Base-by-base conservation (phyloP, 1,140 invertebrate species). In the Aricia agestis region DNA sequence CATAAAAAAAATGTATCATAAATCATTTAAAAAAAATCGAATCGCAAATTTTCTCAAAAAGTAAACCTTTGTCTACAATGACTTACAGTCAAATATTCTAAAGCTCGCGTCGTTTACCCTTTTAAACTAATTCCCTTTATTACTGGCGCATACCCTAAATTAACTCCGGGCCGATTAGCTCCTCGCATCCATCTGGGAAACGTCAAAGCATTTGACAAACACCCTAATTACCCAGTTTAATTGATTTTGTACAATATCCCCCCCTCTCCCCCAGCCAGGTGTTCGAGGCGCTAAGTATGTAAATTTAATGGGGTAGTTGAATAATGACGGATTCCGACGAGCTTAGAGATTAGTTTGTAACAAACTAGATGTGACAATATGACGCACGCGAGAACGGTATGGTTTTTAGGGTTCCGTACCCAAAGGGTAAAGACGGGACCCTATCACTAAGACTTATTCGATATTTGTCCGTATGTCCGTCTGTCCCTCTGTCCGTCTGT, bases 221-320 rank as follows among this genome's bases (percentile, higher is more conserved):
- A 41, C 58, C 70, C 42, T 71, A 71, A 72, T 72, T 72, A 72
- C 61, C 13, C 59, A 32, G 42, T 57, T 72, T 65, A 72, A 72
- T 72, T 72, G 67, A 72, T 72, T 72, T 66, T 67, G 58, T 67
- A 72, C 17, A 31, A 57, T 67, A 66, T 72, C 17, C 45, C 25
- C 67, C 45, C 45, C 45, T 13, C 45, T n/a, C 45, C 45, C 45
- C 45, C 13, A 15, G 13, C 10, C 45, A 52, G 45, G 45, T 52
- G 45, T 52, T 52, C 45, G 5, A 52, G 45, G 13, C 11, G 45
- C 45, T 52, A 36, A 36, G 45, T 52, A 52, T 52, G 45, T 52
- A 13, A 52, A 52, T 52, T 52, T 52, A 52, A 52, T 52, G 45
- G 45, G 45, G 45, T 52, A 52, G 45, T 52, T 52, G 45, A 52